These are phyloP conservation scores for Drosophila lacteicornis DNA, from an alignment of 1,140 invertebrate species.

Conservation along the genomic window DNA sequence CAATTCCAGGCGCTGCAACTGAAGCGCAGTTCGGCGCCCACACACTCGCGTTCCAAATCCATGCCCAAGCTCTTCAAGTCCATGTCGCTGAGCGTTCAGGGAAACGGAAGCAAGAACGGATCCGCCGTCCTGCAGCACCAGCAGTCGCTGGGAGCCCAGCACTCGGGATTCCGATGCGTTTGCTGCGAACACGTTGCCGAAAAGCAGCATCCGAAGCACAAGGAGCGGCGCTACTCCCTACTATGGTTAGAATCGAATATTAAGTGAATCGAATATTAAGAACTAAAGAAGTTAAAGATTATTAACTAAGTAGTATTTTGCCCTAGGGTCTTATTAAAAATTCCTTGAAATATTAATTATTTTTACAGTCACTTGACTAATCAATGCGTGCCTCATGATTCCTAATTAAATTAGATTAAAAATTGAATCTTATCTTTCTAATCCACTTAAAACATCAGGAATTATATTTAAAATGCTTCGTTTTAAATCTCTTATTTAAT, in stretches of 20 bases:
- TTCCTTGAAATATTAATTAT: neutral
- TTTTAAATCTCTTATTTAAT: neutral
- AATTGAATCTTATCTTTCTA: neutral
- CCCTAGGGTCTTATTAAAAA: neutral
- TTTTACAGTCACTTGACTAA: neutral
- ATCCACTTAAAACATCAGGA: neutral
- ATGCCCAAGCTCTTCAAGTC: constrained; percentile 61
- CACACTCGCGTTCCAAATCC: constrained; percentile 23
- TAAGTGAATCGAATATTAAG: neutral
- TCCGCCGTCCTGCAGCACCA: constrained; percentile 31
- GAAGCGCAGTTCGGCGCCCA: constrained; percentile 54
- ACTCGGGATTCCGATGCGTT: constrained; percentile 68
- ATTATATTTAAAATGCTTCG: neutral
- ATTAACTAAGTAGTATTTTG: neutral
- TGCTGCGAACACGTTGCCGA: constrained; percentile 45
- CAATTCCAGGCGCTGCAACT: constrained; percentile 35
- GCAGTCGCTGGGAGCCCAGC: constrained; percentile 11
- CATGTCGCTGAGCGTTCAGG: constrained; percentile 52
- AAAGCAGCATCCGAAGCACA: neutral
- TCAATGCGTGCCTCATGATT: neutral
- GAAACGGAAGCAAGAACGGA: constrained; percentile 16
- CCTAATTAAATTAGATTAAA: neutral
- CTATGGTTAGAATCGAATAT: constrained; percentile 13
- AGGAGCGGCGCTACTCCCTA: constrained; percentile 8
- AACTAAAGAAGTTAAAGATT: no score